These are phyloP conservation scores for Camptogramma bilineatum DNA, from an alignment of 2,888 invertebrate genomes.

Conservation along the genomic window DNA sequence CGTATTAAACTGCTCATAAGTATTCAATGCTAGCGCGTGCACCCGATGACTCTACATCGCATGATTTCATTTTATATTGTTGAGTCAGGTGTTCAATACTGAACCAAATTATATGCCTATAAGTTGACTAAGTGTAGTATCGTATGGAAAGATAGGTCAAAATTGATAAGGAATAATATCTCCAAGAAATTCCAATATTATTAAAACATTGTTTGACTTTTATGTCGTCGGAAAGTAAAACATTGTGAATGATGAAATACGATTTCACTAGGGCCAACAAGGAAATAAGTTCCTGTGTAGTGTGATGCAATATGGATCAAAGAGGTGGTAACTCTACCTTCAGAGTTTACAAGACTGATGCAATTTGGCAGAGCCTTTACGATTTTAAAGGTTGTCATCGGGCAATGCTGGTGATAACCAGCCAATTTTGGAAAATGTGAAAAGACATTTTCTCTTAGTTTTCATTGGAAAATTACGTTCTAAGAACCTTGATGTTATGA, in stretches of 20 bases:
- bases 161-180: no score
- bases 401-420: no score
- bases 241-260: conserved; percentile 1
- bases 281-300: neutral
- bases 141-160: no score
- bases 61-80: conserved; percentile 38
- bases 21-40: conserved; percentile 3
- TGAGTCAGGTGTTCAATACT: conserved; percentile 37
- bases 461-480: neutral
- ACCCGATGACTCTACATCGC: conserved; percentile 30
- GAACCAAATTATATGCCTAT: conserved; percentile 10
- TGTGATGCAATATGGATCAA: conserved; percentile 6
- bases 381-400: neutral
- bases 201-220: neutral
- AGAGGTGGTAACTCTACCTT: neutral
- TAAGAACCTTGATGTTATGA: neutral
- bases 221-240: neutral
- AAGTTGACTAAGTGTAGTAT: no score
- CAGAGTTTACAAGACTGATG: conserved; percentile 7
- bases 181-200: neutral
- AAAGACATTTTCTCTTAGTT: neutral
- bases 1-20: neutral
- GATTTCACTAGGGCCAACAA: neutral
- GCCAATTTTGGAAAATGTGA: neutral
- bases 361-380: conserved; percentile 1